Base-by-base conservation (phyloP, 1,140 invertebrate genomes). In the Lethrus apterus region DNA sequence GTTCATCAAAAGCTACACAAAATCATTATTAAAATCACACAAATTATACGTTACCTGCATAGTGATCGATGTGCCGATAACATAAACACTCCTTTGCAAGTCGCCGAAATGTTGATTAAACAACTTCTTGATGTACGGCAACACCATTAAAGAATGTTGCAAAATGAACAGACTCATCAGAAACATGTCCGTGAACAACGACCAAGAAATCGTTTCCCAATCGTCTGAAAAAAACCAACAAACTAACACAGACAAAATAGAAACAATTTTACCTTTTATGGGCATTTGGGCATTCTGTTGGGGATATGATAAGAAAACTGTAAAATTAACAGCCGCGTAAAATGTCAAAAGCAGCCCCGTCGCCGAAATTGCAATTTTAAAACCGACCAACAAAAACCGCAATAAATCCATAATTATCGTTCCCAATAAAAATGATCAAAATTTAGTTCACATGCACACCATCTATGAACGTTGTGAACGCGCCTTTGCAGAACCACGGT, bases 91-190 rank as follows among this genome's bases (percentile, higher is more conserved):
- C 36, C 64, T 45, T 40, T 58, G 54, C 10, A 61, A 40, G 34
- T 56, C 60, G 45, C 50, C 29, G 3, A 65, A 17, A 7, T 46
- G 40, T 31, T 50, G 46, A 53, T 11, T 36, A 14, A 20, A 66
- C 31, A 7, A 45, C 32, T 21, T 50, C 23, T 51, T 62, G 42
- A 19, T 57, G 45, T 15, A 61, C 55, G n/a, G n/a, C n/a, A n/a
- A n/a, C n/a, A n/a, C n/a, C 38, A 66, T 38, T 32, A 59, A 30
- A 1, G 61, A 62, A 55, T 66, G 64, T 49, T 58, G 58, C 3
- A 63, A 17, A 31, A 61, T 50, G 52, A 66, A 66, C 13, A 57
- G n/a, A 23, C 50, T 46, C 17, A 66, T 36, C 17, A 66, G 42
- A 10, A 44, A 26, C 53, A 60, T 60, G 48, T 66, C 56, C 3